Evolutionary conservation across 2,797 vertebrate species (phyloP), one percentile per base, ranked within the genome.

Genomic region (Chelidonichthys spinosus): DNA sequence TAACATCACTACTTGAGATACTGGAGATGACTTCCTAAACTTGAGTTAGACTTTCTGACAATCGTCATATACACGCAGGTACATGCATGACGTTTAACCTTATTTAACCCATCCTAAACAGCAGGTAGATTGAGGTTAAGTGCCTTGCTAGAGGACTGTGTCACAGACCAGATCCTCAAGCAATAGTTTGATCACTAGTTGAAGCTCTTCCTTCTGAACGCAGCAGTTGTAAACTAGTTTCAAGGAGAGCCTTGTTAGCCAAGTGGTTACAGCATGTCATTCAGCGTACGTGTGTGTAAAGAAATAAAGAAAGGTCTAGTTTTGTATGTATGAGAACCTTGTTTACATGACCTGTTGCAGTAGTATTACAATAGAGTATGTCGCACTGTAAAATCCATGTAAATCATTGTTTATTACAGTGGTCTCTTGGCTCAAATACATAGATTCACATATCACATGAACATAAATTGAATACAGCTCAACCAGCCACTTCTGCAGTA

Each of bases 361-460:
- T 2, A 6, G 47, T 18, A n/a, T 43, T 61, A 54, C 5, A 74
- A 39, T 10, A 46, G 10, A 40, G 36, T 9, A 47, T 14, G 13
- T 43, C 32, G 46, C 2, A 2, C 32, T 47, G 17, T 47, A 13
- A 65, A 75, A 49, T 52, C 13, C 59, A 49, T 39, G 14, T 1
- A 49, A 63, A 43, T 79, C 44, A 44, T 61, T 25, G 10, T 68
- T 69, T 2, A 25, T 64, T 3, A 56, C 60, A 37, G 4, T 47
- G 17, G 42, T 50, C 17, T 62, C 50, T 13, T 18, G 6, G 32
- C 18, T 33, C 5, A 60, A 7, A 53, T 44, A 14, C 36, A 56
- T 39, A 46, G 10, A 53, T 47, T 37, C 25, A 18, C 1, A 8
- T 18, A 13, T 49, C 75, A 40, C 15, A 58, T 50, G 32, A 40